Evolutionary conservation across 2,797 vertebrate genomes (phyloP), one percentile per base, ranked within the genome.

Genomic region (Xenentodon cancila): DNA sequence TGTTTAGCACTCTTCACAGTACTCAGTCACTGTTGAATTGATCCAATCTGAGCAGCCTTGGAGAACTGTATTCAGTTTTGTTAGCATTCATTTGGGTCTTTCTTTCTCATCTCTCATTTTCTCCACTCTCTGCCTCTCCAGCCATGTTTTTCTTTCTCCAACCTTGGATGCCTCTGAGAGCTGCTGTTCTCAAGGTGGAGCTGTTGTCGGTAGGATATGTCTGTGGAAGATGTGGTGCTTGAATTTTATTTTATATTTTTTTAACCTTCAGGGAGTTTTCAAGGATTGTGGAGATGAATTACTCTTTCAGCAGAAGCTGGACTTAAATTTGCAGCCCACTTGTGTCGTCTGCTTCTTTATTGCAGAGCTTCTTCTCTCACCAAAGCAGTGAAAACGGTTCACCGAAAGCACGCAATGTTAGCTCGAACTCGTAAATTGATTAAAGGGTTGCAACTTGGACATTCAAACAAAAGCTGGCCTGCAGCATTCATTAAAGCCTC

Each of bases 31-130:
- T 0, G 68, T 68, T 81, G 77, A 83, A 86, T 86, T 73, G 76
- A 84, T 85, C 79, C 70, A 60, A 77, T 76, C 73, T 73, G 64
- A 80, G 75, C 84, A 85, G 80, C 87, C 87, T 88, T 89, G 85
- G 77, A 64, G 61, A 68, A 75, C 67, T 66, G 59, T 63, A 77
- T 82, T 84, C 77, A 64, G 66, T 68, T 80, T 67, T 71, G 75
- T 77, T 70, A 0, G 30, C 71, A 73, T 75, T 77, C 47, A 62
- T 64, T 59, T 59, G 43, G n/a, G 47, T 76, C 71, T 74, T 72
- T 85, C 58, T 52, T 79, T 50, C 34, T 62, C 54, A 9, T 30
- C 59, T 73, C 40, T 68, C 42, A 57, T 21, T 43, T 54, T 68
- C 58, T 77, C 51, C 48, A 9, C 62, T 40, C 55, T 55, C 61